These are phyloP conservation scores for Shinisaurus crocodilurus DNA, from an alignment of 2,113 vertebrate species.

Conservation along the genomic window DNA sequence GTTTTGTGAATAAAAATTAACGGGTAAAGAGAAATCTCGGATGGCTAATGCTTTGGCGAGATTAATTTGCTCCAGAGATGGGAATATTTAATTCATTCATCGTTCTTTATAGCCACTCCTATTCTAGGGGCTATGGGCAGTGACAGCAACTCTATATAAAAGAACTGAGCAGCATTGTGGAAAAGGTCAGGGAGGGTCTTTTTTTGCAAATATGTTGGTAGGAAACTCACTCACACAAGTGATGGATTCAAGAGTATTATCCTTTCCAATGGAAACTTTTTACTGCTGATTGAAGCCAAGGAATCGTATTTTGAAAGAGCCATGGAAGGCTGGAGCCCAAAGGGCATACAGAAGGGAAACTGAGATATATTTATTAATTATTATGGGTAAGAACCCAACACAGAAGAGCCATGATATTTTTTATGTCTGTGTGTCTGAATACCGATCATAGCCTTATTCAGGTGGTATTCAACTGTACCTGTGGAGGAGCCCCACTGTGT, in stretches of 20 bases:
- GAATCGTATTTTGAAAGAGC: slow-evolving; percentile 3
- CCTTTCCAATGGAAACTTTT: slow-evolving; percentile 17
- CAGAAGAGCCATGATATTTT: neutral
- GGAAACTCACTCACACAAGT: neutral
- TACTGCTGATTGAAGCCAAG: neutral
- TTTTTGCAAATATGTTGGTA: neutral
- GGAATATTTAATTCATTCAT: slow-evolving; percentile 14
- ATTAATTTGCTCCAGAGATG: slow-evolving; percentile 29
- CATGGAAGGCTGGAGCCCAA: neutral
- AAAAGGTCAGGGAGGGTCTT: neutral
- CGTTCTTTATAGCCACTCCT: slow-evolving; percentile 5
- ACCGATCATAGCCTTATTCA: neutral
- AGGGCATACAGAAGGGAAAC: neutral
- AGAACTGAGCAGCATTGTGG: neutral
- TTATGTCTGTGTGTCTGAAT: neutral
- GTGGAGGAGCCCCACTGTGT: neutral
- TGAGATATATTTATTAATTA: slow-evolving; percentile 3
- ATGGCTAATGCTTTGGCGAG: slow-evolving; percentile 13
- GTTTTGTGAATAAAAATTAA: slow-evolving; percentile 36
- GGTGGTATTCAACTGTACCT: neutral
- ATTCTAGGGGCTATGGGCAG: neutral
- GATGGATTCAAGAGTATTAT: slow-evolving; percentile 16
- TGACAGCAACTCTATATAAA: neutral
- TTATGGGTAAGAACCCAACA: neutral
- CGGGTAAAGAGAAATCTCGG: slow-evolving; percentile 12